Conservation (phyloP, 2,113 vertebrate genomes). For the Leucopsar rothschildi region DNA sequence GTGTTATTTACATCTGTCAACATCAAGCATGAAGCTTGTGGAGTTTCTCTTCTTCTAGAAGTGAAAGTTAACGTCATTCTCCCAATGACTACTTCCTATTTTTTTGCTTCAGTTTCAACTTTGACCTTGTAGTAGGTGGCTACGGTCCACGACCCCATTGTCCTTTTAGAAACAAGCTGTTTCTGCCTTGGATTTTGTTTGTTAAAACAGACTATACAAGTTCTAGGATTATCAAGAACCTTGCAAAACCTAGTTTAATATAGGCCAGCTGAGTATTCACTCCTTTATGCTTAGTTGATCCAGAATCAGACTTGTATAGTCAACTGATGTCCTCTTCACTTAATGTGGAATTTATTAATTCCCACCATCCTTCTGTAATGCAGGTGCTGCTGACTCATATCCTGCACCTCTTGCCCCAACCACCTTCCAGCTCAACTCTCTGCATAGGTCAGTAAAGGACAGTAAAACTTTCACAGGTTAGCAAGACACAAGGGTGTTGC, state of each 20-base stretch:
- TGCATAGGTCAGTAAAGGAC: conserved; percentile 46
- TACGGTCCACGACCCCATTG: not conserved
- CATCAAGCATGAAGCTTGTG: not conserved
- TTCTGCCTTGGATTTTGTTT: not conserved
- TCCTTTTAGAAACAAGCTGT: not conserved
- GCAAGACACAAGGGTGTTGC: conserved; percentile 53
- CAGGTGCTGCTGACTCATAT: conserved; percentile 64
- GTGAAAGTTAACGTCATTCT: not conserved
- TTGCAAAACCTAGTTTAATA: not conserved
- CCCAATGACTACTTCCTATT: not conserved
- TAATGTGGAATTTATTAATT: conserved; percentile 3
- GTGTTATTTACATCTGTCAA: not conserved
- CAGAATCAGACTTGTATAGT: not conserved
- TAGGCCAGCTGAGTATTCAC: not conserved
- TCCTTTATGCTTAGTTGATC: not conserved
- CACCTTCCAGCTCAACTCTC: not conserved
- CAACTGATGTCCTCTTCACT: not conserved
- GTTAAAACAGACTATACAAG: not conserved
- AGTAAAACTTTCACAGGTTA: conserved; percentile 51
- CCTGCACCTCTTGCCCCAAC: conserved; percentile 30
- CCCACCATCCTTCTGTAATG: not conserved
- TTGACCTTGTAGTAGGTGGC: not conserved
- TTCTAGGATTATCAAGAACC: not conserved
- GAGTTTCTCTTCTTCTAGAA: not conserved
- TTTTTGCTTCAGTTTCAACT: not conserved